These are phyloP conservation scores for Temnothorax ravouxi DNA, from an alignment of 2,888 invertebrate species.

Conservation along the genomic window DNA sequence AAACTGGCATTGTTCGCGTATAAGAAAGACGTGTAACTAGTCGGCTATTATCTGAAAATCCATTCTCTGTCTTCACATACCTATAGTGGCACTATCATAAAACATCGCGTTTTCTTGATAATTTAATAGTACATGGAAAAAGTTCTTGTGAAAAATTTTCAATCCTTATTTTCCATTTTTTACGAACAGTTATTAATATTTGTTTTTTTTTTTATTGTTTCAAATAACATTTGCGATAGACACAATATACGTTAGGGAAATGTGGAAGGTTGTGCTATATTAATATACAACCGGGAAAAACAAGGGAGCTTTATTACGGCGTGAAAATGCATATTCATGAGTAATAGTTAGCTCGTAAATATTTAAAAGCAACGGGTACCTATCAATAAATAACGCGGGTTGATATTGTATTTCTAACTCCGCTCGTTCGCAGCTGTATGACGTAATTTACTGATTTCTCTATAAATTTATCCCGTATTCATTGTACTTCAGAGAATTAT, in stretches of 20 bases:
- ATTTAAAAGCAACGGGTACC: constrained; percentile 29
- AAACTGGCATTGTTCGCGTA: constrained; percentile 29
- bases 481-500: constrained; percentile 20
- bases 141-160: background rate
- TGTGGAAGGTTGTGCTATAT: constrained; percentile 18
- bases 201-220: constrained; percentile 22
- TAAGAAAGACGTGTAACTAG: constrained; percentile 33
- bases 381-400: constrained; percentile 40
- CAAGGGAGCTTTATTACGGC: constrained; percentile 27
- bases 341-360: constrained; percentile 44
- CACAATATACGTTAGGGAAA: constrained; percentile 13
- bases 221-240: background rate
- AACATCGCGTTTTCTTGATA: background rate
- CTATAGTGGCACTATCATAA: background rate
- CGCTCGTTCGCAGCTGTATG: background rate
- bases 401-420: constrained; percentile 44
- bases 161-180: constrained; percentile 7
- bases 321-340: constrained; percentile 43
- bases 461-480: constrained; percentile 10
- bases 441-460: constrained; percentile 32
- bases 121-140: background rate
- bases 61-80: constrained; percentile 1
- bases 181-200: background rate
- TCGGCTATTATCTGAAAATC: constrained; percentile 30
- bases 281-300: constrained; percentile 35